Base-by-base conservation (phyloP, 2,888 invertebrate species). In the Amaurobius ferox region DNA sequence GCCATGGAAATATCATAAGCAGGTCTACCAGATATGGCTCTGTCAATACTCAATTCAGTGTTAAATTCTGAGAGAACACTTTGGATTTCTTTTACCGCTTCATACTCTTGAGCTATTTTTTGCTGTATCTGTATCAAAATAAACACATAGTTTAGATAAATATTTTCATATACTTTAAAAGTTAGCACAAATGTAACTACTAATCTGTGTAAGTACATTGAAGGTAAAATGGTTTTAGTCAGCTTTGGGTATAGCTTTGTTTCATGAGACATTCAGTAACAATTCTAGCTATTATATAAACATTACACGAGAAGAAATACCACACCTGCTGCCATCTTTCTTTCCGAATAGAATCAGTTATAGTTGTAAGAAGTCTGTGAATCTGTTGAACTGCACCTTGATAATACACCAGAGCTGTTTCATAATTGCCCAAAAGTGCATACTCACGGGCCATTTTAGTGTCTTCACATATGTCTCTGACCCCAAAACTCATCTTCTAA, bases 361-460 rank as follows among this genome's bases (percentile, higher is more conserved):
- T 95, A 74, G 95, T 95, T 35, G 94, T 93, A 64, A 98, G 93
- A 86, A 97, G 93, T 90, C 95, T 94, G 90, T 96, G 95, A 90
- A 99, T 95, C 93, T 97, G 96, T 91, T 97, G 96, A 83, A 98
- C 94, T 11, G 96, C 95, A 74, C 97, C 96, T 91, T 98, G 96
- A 91, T 98, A 98, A 92, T 97, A 98, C 83, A 98, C 96, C 89
- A 95, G 94, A 29, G 98, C 96, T 88, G 96, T 96, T 91, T 98
- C 98, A 91, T 99, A 99, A 92, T 98, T 97, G 28, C 98, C 98
- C 91, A 96, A 95, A 90, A 98, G 93, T 88, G 97, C 96, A 95
- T 96, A 96, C 93, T 99, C 98, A 90, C 98, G 94, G 81, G 97
- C 98, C 92, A 97, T 92, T 92, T 96, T 97, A 86, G 97, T 96